phyloP scores from a whole-genome alignment of 2,113 vertebrate genomes.

The Phrynosoma blainvillii region DNA sequence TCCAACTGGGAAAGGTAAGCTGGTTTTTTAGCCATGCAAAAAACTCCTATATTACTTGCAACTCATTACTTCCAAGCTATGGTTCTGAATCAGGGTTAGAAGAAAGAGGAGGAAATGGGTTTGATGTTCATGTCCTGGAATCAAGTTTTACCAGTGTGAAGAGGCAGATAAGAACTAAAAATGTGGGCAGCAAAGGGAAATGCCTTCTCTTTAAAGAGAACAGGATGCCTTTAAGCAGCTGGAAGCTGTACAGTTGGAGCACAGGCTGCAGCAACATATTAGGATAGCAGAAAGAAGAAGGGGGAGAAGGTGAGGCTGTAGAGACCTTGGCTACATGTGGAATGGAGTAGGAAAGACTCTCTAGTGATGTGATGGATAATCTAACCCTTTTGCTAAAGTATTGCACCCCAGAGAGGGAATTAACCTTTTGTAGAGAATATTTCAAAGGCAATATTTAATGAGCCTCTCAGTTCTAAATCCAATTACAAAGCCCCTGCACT shows the following conservation, averaged over 20 bases:
- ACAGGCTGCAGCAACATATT: not conserved
- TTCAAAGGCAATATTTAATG: not conserved
- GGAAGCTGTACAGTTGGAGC: not conserved
- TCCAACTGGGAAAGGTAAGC: no score
- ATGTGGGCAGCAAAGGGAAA: not conserved
- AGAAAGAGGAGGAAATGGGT: not conserved
- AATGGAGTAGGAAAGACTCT: not conserved
- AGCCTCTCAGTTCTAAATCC: conserved; percentile 9
- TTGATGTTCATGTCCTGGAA: not conserved
- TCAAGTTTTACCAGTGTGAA: not conserved
- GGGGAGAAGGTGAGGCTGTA: not conserved
- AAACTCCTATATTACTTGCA: no score
- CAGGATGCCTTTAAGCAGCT: not conserved
- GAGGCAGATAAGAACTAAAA: not conserved
- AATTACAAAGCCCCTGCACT: not conserved
- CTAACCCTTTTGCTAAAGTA: not conserved
- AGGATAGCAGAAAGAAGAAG: not conserved
- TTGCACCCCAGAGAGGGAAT: conserved; percentile 30
- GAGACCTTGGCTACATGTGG: not conserved
- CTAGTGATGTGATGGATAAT: not conserved
- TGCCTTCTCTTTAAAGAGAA: not conserved
- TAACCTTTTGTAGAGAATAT: not conserved
- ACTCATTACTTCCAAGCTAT: no score
- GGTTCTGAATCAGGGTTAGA: not conserved
- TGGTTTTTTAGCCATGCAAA: no score